These are phyloP conservation scores for Oncorhynchus gorbuscha DNA, from an alignment of 2,113 vertebrate species.

Conservation along the genomic window DNA sequence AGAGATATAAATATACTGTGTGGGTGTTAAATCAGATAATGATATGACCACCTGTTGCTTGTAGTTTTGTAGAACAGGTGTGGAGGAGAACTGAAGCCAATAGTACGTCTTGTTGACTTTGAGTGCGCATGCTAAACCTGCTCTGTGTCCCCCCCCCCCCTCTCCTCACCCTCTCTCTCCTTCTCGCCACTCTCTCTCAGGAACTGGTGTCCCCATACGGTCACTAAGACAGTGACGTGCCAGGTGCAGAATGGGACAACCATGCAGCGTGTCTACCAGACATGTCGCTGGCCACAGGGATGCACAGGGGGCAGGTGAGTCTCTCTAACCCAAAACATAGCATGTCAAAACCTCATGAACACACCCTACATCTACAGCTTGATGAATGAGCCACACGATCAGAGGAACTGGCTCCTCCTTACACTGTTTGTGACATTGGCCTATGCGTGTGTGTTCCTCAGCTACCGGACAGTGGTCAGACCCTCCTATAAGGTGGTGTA, in stretches of 20 bases:
- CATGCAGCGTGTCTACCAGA: conserved; percentile 90
- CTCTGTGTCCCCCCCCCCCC: background rate
- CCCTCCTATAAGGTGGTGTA: conserved; percentile 89
- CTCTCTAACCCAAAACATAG: background rate
- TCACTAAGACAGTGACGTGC: conserved; percentile 86
- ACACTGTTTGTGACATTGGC: background rate
- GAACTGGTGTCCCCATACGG: conserved; percentile 93
- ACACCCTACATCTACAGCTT: background rate
- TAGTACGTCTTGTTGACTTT: background rate
- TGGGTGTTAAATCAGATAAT: background rate
- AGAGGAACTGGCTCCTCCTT: background rate
- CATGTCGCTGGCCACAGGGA: conserved; percentile 91
- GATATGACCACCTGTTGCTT: background rate
- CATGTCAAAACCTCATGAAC: background rate
- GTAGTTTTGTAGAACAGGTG: background rate
- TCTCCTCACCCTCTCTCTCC: background rate
- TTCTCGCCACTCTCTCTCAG: conserved; percentile 64
- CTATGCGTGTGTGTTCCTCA: conserved; percentile 50
- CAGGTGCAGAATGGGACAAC: conserved; percentile 93
- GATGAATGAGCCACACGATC: background rate
- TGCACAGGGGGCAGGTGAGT: conserved; percentile 86
- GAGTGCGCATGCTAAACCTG: background rate
- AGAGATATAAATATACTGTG: background rate
- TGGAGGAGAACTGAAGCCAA: conserved; percentile 3
- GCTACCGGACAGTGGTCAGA: conserved; percentile 85